These are phyloP conservation scores for Desoria tigrina DNA, from an alignment of 2,888 invertebrate species.

Conservation along the genomic window DNA sequence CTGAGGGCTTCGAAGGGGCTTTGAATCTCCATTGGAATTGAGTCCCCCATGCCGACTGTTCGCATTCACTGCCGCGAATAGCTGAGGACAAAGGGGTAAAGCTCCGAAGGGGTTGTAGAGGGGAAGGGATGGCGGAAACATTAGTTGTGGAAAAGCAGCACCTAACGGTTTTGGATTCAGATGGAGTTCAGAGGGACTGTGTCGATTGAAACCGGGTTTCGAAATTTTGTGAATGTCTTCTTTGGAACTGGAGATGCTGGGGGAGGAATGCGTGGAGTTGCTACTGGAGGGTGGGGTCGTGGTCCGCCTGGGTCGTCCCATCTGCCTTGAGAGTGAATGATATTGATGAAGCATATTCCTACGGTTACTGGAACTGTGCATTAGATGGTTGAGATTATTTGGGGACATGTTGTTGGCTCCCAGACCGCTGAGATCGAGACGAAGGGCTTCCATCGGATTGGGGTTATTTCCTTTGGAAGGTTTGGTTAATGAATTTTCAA, in stretches of 20 bases:
- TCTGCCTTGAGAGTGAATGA: slow-evolving; percentile 30
- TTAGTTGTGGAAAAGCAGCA: slow-evolving; percentile 46
- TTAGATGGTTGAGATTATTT: slow-evolving; percentile 23
- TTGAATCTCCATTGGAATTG: slow-evolving; percentile 25
- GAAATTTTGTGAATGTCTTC: slow-evolving; percentile 28
- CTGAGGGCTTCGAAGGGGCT: slow-evolving; percentile 57
- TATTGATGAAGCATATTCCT: slow-evolving; percentile 21
- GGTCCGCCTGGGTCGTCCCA: slow-evolving; percentile 16
- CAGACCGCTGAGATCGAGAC: slow-evolving; percentile 35
- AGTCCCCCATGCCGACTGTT: slow-evolving; percentile 1
- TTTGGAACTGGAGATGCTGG: slow-evolving; percentile 35
- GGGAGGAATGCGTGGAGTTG: slow-evolving; percentile 47
- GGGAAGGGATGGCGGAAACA: slow-evolving; percentile 50
- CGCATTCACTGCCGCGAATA: slow-evolving; percentile 43
- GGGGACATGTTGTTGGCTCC: slow-evolving; percentile 29
- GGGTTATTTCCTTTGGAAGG: slow-evolving; percentile 14
- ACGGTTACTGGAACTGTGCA: slow-evolving; percentile 16
- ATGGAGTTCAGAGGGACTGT: slow-evolving; percentile 12
- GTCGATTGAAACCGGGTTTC: slow-evolving; percentile 14
- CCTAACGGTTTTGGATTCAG: slow-evolving; percentile 21
- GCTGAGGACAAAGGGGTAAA: slow-evolving; percentile 48
- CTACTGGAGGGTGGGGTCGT: slow-evolving; percentile 38
- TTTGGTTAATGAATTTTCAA: slow-evolving; percentile 1
- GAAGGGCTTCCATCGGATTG: slow-evolving; percentile 44
- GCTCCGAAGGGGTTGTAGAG: slow-evolving; percentile 52